These are phyloP conservation scores for Armadillidium nasatum DNA, from an alignment of 1,140 invertebrate species.

Conservation along the genomic window DNA sequence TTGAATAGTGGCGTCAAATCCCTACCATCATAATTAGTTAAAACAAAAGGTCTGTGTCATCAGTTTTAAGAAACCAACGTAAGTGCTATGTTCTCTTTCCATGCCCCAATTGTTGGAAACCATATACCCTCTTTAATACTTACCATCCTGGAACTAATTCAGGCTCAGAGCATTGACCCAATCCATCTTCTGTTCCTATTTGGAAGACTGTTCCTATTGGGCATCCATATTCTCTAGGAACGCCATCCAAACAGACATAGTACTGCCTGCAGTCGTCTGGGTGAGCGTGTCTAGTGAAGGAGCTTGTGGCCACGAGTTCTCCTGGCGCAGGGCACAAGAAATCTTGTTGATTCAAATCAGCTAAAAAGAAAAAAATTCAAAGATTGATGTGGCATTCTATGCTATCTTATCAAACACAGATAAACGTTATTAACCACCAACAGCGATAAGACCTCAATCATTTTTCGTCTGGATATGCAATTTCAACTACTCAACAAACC, in stretches of 20 bases:
- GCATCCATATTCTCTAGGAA: slow-evolving; percentile 87
- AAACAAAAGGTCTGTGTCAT: too few species aligned
- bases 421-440: not conserved
- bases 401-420: not conserved
- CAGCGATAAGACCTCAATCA: not conserved
- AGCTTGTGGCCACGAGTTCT: slow-evolving; percentile 64
- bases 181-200: slow-evolving; percentile 79
- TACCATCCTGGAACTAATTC: slow-evolving; percentile 91
- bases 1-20: too few species aligned
- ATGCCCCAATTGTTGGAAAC: too few species aligned
- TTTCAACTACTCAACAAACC: too few species aligned
- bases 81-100: too few species aligned
- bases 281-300: slow-evolving; percentile 89
- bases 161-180: slow-evolving; percentile 86
- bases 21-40: too few species aligned
- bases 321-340: slow-evolving; percentile 82
- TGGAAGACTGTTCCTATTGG: slow-evolving; percentile 94
- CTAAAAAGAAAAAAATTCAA: not conserved
- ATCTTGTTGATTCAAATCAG: slow-evolving; percentile 50
- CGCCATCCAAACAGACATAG: slow-evolving; percentile 78
- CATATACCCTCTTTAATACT: slow-evolving; percentile 52
- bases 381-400: not conserved
- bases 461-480: too few species aligned
- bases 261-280: slow-evolving; percentile 92
- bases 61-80: too few species aligned